Percentiles rank a stretch among this genome's conserved stretches.
These are phyloP conservation scores for Trissonchulus latispiculum DNA, from an alignment of 2,888 invertebrate genomes.

Conservation along the genomic window DNA sequence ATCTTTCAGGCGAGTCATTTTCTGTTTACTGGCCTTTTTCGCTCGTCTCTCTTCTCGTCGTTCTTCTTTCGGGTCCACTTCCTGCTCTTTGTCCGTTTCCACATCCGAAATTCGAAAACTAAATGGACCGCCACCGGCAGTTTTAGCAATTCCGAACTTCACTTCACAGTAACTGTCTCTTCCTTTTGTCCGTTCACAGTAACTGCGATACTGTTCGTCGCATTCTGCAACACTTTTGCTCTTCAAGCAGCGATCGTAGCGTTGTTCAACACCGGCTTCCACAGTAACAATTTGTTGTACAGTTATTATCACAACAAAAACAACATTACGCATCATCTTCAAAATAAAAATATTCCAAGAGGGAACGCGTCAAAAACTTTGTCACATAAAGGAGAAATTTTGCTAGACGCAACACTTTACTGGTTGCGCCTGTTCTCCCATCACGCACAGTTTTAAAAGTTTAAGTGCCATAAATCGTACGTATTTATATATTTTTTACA, in stretches of 20 bases:
- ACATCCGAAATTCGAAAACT: not conserved
- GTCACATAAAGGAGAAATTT: too few species aligned
- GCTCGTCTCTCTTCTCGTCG: not conserved
- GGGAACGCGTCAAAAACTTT: too few species aligned
- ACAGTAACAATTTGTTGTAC: too few species aligned
- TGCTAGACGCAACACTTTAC: too few species aligned
- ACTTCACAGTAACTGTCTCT: not conserved
- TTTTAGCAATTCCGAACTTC: not conserved
- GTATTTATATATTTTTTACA: too few species aligned
- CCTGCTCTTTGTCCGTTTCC: not conserved
- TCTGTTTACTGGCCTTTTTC: not conserved
- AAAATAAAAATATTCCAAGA: too few species aligned
- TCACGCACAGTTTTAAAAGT: too few species aligned
- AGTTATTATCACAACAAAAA: too few species aligned
- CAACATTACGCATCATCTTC: too few species aligned
- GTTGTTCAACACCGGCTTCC: not conserved
- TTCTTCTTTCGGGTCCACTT: not conserved
- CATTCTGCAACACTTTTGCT: not conserved
- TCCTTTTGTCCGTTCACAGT: not conserved
- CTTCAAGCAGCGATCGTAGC: not conserved
- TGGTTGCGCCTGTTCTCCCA: too few species aligned
- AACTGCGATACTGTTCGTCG: not conserved
- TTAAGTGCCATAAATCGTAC: too few species aligned
- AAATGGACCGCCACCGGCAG: not conserved
- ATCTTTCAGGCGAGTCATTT: not conserved